Base-by-base conservation (phyloP, 2,888 invertebrate species). In the Drosophila ezoana region DNA sequence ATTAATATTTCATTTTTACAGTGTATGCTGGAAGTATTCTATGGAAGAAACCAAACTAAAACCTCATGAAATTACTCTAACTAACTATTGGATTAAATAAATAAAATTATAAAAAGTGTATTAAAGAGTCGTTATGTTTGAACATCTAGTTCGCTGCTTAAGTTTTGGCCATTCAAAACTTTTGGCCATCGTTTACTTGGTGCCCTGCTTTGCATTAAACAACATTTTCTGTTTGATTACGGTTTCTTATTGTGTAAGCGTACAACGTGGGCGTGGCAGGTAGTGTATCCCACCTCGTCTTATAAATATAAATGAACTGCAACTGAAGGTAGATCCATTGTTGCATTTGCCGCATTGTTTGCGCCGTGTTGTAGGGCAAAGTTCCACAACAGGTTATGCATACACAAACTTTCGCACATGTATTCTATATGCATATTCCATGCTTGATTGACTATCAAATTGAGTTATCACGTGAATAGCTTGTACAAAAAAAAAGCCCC, bases 241-340 rank as follows among this genome's bases (percentile, higher is more conserved):
- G 76, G 62, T 61, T 67, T 58, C 53, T 63, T 63, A 72, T 81
- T 82, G 85, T 84, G 23, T 52, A 16, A 28, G 14, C 11, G 14
- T 28, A 11, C 28, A 18, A 33, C 11, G 3, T 45, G 45, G 52
- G 69, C 44, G 56, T 60, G 53, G 44, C 20, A 56, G 37, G 14
- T 33, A 43, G 16, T n/a, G 23, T 48, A 47, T 28, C 4, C 53
- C 18, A 35, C 37, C 44, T 60, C 56, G 44, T 67, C 73, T 70
- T 87, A 87, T 82, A 82, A 82, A 82, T 82, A 83, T 83, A 83
- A 68, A 88, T 88, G 81, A 83, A 88, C 61, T 77, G 69, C 75
- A 69, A 63, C 41, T 65, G 8, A 14, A 23, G 11, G 23, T 40
- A 18, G 41, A 5, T 33, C 64, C 69, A 59, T 81, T 88, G 87